Evolutionary conservation across 2,113 vertebrate genomes (phyloP).

Genomic region (Neogale vison): DNA sequence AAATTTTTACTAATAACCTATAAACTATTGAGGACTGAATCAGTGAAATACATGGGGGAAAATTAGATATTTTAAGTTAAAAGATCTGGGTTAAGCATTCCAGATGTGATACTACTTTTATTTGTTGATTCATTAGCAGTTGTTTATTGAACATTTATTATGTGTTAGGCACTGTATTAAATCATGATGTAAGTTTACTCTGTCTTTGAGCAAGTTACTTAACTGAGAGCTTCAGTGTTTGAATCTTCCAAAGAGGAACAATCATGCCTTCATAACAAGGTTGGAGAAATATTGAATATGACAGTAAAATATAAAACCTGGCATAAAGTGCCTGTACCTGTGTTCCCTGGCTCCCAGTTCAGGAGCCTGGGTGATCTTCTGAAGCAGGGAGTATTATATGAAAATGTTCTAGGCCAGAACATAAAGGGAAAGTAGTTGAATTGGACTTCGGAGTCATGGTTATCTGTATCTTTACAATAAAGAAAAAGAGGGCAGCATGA

Average conservation of each 20-base stretch:
- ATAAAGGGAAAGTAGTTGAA: background rate
- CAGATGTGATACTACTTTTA: background rate
- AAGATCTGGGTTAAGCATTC: background rate
- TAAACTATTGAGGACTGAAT: background rate
- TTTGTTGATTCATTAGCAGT: background rate
- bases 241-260: background rate
- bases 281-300: background rate
- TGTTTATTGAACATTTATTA: slow-evolving; percentile 4
- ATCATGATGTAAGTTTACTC: background rate
- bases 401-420: background rate
- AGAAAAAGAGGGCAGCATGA: background rate
- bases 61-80: background rate
- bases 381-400: background rate
- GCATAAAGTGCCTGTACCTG: too few relatives aligned
- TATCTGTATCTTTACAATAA: background rate
- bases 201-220: background rate
- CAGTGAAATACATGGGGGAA: background rate
- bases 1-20: background rate
- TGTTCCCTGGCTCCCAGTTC: background rate
- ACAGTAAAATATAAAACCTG: background rate
- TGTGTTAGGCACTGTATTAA: background rate
- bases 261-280: background rate
- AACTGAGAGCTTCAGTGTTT: background rate
- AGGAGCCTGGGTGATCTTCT: background rate
- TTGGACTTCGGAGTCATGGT: background rate